phyloP scores from a whole-genome alignment of 2,888 invertebrate genomes.

The Nemotelus nigrinus region DNA sequence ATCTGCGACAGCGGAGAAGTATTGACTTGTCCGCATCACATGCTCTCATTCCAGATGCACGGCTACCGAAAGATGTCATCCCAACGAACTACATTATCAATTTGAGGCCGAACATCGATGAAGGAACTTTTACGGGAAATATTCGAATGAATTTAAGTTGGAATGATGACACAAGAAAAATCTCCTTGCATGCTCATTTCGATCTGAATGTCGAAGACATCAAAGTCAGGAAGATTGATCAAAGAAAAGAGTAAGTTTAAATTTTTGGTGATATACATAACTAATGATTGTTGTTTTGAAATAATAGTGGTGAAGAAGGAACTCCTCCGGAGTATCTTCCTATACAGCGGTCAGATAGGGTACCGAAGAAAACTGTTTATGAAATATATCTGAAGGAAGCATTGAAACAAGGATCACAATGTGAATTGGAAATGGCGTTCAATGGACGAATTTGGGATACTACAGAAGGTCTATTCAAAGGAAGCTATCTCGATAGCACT shows the following conservation, averaged over 20 bases:
- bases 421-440: conserved; percentile 73
- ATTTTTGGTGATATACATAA: background rate
- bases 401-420: conserved; percentile 69
- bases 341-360: conserved; percentile 65
- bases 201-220: conserved; percentile 72
- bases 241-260: conserved; percentile 21
- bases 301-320: conserved; percentile 23
- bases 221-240: conserved; percentile 60
- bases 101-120: conserved; percentile 73
- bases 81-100: conserved; percentile 75
- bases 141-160: conserved; percentile 77
- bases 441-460: conserved; percentile 72
- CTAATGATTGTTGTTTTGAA: conserved; percentile 5
- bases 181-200: conserved; percentile 74
- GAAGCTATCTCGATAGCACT: conserved; percentile 68
- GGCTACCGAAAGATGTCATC: conserved; percentile 71
- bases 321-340: conserved; percentile 52
- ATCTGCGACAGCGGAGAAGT: conserved; percentile 67
- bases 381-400: conserved; percentile 71
- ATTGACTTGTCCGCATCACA: conserved; percentile 79
- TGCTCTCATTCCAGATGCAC: conserved; percentile 71
- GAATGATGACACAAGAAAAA: conserved; percentile 70
- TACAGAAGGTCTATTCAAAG: conserved; percentile 77
- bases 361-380: conserved; percentile 71
- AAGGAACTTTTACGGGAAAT: conserved; percentile 73